These are phyloP conservation scores for Tipula helvola DNA, from an alignment of 2,888 invertebrate species.

Conservation along the genomic window DNA sequence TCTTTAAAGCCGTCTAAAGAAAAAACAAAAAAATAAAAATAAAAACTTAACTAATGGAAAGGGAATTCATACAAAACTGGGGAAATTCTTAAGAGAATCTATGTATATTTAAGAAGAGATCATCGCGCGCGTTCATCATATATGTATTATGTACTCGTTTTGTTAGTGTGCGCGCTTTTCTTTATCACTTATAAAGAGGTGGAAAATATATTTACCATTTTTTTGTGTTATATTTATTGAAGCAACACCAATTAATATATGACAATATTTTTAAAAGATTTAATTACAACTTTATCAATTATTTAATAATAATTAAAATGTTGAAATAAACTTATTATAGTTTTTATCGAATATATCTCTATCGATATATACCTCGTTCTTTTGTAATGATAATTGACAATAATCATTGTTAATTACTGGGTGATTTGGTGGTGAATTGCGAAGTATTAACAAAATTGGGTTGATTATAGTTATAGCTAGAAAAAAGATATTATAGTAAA, in stretches of 20 bases:
- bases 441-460: not conserved
- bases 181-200: not conserved
- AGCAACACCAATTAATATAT: not conserved
- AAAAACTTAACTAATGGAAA: not conserved
- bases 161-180: not conserved
- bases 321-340: not conserved
- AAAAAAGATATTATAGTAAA: not conserved
- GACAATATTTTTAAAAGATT: not conserved
- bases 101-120: not conserved
- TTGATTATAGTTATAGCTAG: not conserved
- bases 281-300: not conserved
- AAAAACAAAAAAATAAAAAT: not conserved
- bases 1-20: not conserved
- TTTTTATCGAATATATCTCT: not conserved
- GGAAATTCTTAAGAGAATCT: not conserved
- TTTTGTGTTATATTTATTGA: not conserved
- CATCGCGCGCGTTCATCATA: not conserved
- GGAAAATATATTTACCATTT: not conserved
- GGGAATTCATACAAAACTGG: not conserved
- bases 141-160: not conserved
- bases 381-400: not conserved
- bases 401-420: not conserved
- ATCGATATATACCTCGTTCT: not conserved
- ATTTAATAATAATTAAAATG: conserved; percentile 4
- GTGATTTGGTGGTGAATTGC: not conserved